Evolutionary conservation across 64 coral and sea anemone genomes (phyloP).

Genomic region (Cladopsammia gracilis): DNA sequence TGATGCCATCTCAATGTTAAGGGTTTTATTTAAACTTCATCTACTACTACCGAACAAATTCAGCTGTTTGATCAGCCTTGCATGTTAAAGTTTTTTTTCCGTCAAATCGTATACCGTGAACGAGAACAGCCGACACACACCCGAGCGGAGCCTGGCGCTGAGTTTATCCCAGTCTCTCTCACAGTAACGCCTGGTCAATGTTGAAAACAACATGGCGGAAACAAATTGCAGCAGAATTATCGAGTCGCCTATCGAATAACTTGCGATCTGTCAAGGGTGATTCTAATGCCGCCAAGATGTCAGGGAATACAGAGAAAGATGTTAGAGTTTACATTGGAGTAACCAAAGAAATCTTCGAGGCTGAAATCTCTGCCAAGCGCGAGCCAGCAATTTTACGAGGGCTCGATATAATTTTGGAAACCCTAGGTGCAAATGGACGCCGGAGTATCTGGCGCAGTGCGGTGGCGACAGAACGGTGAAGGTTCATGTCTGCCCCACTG

Average conservation of each 20-base stretch:
- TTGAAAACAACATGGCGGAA: not conserved
- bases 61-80: no score
- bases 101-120: no score
- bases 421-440: slow-evolving; percentile 74
- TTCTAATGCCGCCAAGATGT: not conserved
- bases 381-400: slow-evolving; percentile 73
- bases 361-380: slow-evolving; percentile 46
- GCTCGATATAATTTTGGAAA: slow-evolving; percentile 75
- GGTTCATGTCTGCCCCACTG: slow-evolving; percentile 80
- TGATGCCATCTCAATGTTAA: no score
- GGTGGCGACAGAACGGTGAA: slow-evolving; percentile 66
- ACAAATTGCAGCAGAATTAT: no score
- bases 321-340: slow-evolving; percentile 59
- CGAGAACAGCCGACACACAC: no score
- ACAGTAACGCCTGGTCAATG: not conserved
- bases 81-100: no score
- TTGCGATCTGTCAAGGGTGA: no score
- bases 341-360: slow-evolving; percentile 61
- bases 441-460: slow-evolving; percentile 75
- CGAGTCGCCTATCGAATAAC: no score
- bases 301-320: not conserved
- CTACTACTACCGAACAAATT: no score
- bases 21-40: no score
- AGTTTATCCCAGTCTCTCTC: not conserved
- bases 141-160: not conserved